phyloP scores from a whole-genome alignment of 2,113 vertebrate species.

The Gymnarchus niloticus region DNA sequence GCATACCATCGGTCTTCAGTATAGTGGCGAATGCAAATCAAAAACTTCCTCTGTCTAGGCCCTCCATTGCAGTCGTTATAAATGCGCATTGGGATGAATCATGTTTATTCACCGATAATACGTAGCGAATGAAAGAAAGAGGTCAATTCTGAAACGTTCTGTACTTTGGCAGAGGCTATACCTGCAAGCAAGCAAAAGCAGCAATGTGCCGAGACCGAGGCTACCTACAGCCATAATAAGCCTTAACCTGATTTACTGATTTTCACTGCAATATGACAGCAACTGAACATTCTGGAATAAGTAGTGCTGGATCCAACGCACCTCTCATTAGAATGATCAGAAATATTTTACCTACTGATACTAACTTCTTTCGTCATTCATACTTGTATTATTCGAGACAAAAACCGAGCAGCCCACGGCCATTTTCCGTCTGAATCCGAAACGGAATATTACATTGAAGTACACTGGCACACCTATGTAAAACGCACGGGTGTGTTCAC shows the following conservation, averaged over 20 bases:
- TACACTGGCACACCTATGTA: not conserved
- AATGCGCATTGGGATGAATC: not conserved
- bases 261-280: constrained; percentile 97
- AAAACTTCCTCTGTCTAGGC: not conserved
- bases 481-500: not conserved
- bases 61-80: not conserved
- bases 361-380: not conserved
- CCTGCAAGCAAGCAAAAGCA: not conserved
- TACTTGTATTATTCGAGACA: not conserved
- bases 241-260: constrained; percentile 18
- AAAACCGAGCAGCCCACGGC: not conserved
- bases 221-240: not conserved
- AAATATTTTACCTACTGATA: not conserved
- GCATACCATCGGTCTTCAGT: not conserved
- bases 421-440: not conserved
- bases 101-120: not conserved
- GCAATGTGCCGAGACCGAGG: not conserved
- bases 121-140: not conserved
- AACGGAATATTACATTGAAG: not conserved
- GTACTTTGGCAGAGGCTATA: not conserved
- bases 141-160: not conserved
- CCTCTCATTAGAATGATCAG: not conserved
- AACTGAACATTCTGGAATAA: constrained; percentile 91
- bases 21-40: not conserved
- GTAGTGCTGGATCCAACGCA: constrained; percentile 71